phyloP scores from a whole-genome alignment of 2,888 invertebrate genomes.

The Caenorhabditis uteleia region DNA sequence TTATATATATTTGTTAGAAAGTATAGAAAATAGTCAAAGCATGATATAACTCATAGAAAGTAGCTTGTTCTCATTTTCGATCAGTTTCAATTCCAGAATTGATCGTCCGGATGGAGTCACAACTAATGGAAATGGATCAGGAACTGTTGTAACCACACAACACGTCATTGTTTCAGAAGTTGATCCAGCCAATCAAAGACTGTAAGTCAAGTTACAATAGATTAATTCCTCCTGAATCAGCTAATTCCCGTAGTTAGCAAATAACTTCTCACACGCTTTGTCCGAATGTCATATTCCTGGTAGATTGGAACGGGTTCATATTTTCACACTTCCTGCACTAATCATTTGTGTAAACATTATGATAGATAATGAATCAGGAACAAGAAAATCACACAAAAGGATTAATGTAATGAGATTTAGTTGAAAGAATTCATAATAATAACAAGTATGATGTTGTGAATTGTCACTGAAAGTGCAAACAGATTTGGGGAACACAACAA shows the following conservation, averaged over 20 bases:
- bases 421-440: no score
- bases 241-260: not conserved
- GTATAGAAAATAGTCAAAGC: not conserved
- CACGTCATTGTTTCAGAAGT: slow-evolving; percentile 35
- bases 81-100: no score
- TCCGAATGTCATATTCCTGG: slow-evolving; percentile 34
- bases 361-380: no score
- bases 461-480: no score
- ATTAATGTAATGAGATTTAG: no score
- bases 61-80: slow-evolving; percentile 2
- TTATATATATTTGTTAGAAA: not conserved
- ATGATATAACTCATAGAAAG: not conserved
- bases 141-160: slow-evolving; percentile 26
- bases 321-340: no score
- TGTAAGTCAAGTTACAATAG: slow-evolving; percentile 44
- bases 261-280: slow-evolving; percentile 39
- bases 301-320: no score
- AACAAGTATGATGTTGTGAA: no score
- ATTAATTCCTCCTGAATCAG: no score
- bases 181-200: slow-evolving; percentile 47
- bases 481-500: no score
- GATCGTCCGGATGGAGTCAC: slow-evolving; percentile 34
- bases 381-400: no score
- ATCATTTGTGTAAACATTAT: no score
- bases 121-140: slow-evolving; percentile 25